Conservation (phyloP, 2,797 vertebrate species). For the Dromococcyx pavoninus region DNA sequence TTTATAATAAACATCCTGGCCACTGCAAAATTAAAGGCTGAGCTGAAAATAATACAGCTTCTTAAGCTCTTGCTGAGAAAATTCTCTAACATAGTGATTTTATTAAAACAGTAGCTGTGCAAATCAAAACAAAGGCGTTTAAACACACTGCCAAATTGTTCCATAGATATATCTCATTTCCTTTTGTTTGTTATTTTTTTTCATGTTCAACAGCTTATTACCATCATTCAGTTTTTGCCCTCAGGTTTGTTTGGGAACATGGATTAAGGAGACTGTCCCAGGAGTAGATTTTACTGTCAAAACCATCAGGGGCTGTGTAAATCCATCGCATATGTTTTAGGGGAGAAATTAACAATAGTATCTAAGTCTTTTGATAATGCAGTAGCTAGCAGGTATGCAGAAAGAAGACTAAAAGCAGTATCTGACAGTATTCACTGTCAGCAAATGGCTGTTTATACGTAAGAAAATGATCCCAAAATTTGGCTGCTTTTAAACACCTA, state of each 20-base stretch:
- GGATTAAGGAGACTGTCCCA: constrained; percentile 44
- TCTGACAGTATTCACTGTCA: background rate
- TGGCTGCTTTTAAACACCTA: background rate
- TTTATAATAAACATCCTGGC: background rate
- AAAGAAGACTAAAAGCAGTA: background rate
- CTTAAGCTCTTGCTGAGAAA: background rate
- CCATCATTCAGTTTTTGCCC: constrained; percentile 34
- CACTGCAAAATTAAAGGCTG: background rate
- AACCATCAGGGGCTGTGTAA: constrained; percentile 40
- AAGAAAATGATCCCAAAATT: background rate
- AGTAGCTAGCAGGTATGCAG: constrained; percentile 47
- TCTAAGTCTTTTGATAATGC: constrained; percentile 37
- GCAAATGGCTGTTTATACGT: background rate
- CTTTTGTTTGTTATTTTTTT: constrained; percentile 55
- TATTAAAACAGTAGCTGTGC: background rate
- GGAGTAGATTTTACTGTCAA: constrained; percentile 55
- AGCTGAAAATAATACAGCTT: background rate
- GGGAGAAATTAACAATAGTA: constrained; percentile 35
- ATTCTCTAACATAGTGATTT: background rate
- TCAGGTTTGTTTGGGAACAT: constrained; percentile 39
- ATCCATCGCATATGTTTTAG: constrained; percentile 27
- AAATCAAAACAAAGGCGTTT: constrained; percentile 22
- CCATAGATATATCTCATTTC: constrained; percentile 18
- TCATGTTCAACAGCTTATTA: constrained; percentile 29
- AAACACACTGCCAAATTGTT: background rate